These are phyloP conservation scores for Otolemur garnettii DNA, from an alignment of 2,113 vertebrate genomes.

Conservation along the genomic window DNA sequence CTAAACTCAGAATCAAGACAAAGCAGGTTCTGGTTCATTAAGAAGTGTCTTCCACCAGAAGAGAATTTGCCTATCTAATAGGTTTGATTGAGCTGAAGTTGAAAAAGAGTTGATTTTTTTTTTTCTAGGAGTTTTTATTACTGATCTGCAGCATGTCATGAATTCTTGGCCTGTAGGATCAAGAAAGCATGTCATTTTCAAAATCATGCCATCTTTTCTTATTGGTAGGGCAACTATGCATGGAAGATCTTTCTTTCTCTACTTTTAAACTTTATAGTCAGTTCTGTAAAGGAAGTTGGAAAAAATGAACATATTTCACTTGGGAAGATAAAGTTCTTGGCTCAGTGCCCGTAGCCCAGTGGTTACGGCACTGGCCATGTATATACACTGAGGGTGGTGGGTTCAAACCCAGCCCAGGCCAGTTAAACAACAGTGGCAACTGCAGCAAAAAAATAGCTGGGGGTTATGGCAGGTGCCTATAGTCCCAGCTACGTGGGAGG, in stretches of 20 bases:
- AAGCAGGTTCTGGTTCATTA: conserved; percentile 26
- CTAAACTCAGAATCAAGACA: background rate
- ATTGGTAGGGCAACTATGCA: background rate
- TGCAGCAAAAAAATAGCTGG: too few relatives aligned
- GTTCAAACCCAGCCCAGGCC: too few relatives aligned
- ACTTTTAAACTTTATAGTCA: background rate
- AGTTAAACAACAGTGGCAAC: too few relatives aligned
- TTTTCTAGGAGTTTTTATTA: conserved; percentile 40
- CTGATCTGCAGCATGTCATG: background rate
- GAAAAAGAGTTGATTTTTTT: conserved; percentile 20
- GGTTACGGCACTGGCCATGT: too few relatives aligned
- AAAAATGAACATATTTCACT: background rate
- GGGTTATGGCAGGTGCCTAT: too few relatives aligned
- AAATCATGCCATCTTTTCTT: conserved; percentile 39
- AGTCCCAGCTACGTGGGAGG: too few relatives aligned
- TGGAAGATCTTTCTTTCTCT: background rate
- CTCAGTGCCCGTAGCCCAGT: too few relatives aligned
- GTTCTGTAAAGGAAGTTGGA: background rate
- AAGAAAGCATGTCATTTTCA: background rate
- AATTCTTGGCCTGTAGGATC: background rate
- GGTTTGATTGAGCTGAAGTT: background rate
- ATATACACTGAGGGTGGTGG: too few relatives aligned
- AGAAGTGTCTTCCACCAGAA: background rate
- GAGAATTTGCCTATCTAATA: background rate
- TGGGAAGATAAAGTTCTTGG: conserved; percentile 29